These are phyloP conservation scores for Erpornis zantholeuca DNA, from an alignment of 2,113 vertebrate genomes.

Conservation along the genomic window DNA sequence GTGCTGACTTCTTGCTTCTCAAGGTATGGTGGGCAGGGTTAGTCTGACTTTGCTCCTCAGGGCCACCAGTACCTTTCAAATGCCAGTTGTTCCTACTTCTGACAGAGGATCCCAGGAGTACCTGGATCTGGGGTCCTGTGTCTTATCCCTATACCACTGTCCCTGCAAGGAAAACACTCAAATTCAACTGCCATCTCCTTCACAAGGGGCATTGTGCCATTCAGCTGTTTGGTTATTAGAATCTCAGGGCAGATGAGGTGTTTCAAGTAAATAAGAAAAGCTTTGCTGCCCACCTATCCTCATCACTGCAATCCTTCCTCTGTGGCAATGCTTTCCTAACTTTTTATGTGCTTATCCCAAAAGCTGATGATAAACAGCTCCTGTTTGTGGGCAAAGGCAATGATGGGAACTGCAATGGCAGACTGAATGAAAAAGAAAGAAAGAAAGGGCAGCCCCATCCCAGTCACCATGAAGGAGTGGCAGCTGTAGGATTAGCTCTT, in stretches of 20 bases:
- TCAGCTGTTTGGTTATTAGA: background rate
- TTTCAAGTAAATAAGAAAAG: background rate
- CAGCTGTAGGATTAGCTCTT: background rate
- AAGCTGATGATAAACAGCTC: background rate
- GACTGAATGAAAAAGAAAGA: background rate
- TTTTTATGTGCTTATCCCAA: background rate
- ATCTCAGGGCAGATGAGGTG: fast-evolving
- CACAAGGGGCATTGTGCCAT: fast-evolving
- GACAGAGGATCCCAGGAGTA: background rate
- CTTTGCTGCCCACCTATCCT: background rate
- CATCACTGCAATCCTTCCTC: background rate
- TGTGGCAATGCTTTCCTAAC: background rate
- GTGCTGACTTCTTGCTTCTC: background rate
- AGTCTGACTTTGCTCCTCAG: background rate
- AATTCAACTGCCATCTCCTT: background rate
- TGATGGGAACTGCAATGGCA: background rate
- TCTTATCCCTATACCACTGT: background rate
- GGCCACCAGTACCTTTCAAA: background rate
- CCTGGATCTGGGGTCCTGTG: background rate
- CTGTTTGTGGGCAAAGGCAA: background rate
- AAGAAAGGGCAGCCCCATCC: background rate
- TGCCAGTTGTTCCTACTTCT: background rate
- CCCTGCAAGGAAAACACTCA: background rate
- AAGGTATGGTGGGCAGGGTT: background rate
- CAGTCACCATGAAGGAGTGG: background rate